Evolutionary conservation across 2,888 invertebrate species (phyloP), one percentile per base, ranked within the genome.

Genomic region (Zaprionus lineosus): DNA sequence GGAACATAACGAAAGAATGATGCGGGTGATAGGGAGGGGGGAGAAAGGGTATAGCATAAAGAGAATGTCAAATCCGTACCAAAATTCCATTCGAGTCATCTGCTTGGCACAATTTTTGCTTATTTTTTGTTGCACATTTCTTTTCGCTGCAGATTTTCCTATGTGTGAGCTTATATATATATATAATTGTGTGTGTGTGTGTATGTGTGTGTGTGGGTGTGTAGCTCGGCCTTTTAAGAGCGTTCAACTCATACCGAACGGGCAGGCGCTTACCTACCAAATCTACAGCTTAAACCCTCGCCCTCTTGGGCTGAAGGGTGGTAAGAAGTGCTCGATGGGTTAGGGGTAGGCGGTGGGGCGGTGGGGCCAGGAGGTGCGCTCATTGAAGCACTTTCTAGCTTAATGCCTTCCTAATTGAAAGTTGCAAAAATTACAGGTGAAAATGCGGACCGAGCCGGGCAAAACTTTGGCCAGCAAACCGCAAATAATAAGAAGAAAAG

Each of bases 351-450:
- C 4, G 21, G 21, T 21, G 21, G 21, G 21, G 4, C 3, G 7
- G 21, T 5, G 21, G 6, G 2, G 6, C n/a, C n/a, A 6, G 19
- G 19, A 5, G 26, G 5, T 7, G 11, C 9, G 34, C 41, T 50
- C 58, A 66, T 60, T 72, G 74, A 75, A 79, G 74, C 65, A 70
- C 58, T 81, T 84, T 81, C 85, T 83, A 73, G 79, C 73, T 81
- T 81, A 81, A 82, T 84, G 83, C 81, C 83, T 84, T 82, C 78
- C 81, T 81, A 81, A 81, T 81, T 81, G 85, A 81, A 81, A 81
- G 75, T 82, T 81, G 79, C 83, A 68, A 65, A 69, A 69, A 69
- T 66, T 57, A 41, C 64, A 57, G 64, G 55, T 57, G 36, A 60
- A 69, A 60, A 60, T 73, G 57, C 34, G 39, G 33, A 48, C 37